phyloP scores from a whole-genome alignment of 2,888 invertebrate species.

The Lumbricus terrestris region DNA sequence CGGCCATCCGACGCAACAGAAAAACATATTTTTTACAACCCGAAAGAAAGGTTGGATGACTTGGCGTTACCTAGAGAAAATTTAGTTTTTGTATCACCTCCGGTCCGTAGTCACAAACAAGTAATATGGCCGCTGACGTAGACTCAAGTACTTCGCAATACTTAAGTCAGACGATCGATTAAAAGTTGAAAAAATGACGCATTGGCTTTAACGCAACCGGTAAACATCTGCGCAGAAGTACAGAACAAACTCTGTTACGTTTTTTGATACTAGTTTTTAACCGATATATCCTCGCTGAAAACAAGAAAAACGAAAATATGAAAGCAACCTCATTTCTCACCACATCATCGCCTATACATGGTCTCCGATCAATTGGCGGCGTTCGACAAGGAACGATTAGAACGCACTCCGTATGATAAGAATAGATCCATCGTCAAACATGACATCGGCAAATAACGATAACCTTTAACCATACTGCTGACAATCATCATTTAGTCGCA shows the following conservation, averaged over 20 bases:
- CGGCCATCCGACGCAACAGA: background rate
- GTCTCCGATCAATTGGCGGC: conserved; percentile 3
- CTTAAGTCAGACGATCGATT: conserved; percentile 3
- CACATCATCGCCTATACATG: conserved; percentile 3
- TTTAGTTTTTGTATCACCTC: background rate
- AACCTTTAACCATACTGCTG: background rate
- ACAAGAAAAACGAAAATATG: background rate
- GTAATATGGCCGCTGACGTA: conserved; percentile 13
- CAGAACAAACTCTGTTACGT: conserved; percentile 11
- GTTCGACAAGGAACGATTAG: background rate
- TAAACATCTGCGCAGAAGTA: background rate
- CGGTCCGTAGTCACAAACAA: conserved; percentile 13
- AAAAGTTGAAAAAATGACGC: background rate
- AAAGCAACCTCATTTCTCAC: background rate
- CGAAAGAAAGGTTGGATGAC: background rate
- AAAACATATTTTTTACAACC: background rate
- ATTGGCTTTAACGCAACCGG: background rate
- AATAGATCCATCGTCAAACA: background rate
- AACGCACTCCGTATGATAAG: background rate
- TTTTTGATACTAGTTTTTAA: background rate
- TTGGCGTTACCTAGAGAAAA: background rate
- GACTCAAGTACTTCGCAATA: conserved; percentile 3
- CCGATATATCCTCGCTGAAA: background rate
- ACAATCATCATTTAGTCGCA: background rate
- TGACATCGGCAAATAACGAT: background rate